Conservation (phyloP, 1,140 invertebrate genomes). For the Euwallacea fornicatus region DNA sequence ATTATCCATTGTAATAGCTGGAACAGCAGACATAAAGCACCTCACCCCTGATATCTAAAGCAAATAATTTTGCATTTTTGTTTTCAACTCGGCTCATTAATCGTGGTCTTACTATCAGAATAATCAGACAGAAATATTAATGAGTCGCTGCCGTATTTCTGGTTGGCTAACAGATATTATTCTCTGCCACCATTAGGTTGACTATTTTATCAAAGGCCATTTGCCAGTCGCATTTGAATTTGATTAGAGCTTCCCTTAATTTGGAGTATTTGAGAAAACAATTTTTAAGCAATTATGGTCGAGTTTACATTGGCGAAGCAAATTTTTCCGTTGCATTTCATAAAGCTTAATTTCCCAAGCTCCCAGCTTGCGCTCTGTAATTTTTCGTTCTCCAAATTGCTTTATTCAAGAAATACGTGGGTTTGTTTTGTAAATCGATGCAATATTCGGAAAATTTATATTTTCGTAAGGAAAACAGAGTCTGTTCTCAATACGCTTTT, state of each 20-base stretch:
- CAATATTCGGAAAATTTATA: conserved; percentile 7
- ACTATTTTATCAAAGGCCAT: conserved; percentile 23
- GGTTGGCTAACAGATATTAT: conserved; percentile 28
- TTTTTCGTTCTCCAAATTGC: conserved; percentile 4
- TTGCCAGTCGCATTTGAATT: conserved; percentile 4
- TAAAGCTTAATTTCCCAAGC: conserved; percentile 9
- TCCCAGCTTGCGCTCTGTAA: conserved; percentile 9
- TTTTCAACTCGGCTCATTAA: conserved; percentile 35
- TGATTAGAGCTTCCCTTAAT: not conserved
- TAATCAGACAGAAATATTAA: conserved; percentile 32
- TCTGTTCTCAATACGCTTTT: not conserved
- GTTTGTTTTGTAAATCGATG: conserved; percentile 12
- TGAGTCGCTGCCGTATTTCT: conserved; percentile 28
- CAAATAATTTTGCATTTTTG: conserved; percentile 32
- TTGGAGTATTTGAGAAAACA: too few relatives aligned
- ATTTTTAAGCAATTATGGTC: not conserved
- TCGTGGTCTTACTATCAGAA: conserved; percentile 30
- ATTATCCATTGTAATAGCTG: too few relatives aligned
- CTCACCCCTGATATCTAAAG: conserved; percentile 14
- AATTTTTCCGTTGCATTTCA: conserved; percentile 2
- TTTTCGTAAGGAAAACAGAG: conserved; percentile 2
- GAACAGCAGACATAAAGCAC: too few relatives aligned
- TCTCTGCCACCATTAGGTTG: conserved; percentile 4
- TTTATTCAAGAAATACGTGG: conserved; percentile 11
- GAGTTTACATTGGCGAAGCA: not conserved